Conservation (phyloP, 1,140 invertebrate species). For the Papilio polytes region DNA sequence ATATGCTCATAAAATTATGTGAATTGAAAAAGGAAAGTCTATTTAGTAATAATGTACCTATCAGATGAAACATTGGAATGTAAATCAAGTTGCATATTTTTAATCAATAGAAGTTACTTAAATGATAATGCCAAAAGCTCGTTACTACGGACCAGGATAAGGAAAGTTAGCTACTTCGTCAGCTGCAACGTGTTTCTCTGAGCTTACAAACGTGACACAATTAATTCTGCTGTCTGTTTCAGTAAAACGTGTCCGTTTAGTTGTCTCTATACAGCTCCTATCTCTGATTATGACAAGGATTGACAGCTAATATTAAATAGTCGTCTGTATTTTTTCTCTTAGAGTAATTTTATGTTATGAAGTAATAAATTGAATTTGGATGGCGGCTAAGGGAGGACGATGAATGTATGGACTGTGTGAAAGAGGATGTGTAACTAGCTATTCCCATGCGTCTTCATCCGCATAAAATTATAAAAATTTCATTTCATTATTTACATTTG, state of each 20-base stretch:
- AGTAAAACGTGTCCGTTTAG: constrained; percentile 17
- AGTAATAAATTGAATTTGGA: not conserved
- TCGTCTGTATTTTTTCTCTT: not conserved
- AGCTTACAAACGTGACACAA: constrained; percentile 16
- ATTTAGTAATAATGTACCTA: too few species aligned
- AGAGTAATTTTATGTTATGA: not conserved
- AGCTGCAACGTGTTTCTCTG: not conserved
- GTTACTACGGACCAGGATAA: not conserved
- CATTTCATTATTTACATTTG: too few species aligned
- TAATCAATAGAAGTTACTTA: not conserved
- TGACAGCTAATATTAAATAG: not conserved
- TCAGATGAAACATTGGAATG: too few species aligned
- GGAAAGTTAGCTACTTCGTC: not conserved
- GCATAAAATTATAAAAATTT: too few species aligned
- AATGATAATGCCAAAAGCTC: not conserved
- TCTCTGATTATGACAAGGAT: constrained; percentile 1
- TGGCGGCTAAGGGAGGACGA: not conserved
- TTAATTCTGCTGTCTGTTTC: constrained; percentile 16
- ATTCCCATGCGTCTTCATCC: too few species aligned
- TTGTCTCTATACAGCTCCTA: not conserved
- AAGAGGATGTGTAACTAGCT: too few species aligned
- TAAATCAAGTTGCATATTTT: too few species aligned
- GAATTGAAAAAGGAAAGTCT: too few species aligned
- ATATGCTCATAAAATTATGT: too few species aligned
- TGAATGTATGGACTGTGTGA: not conserved